Conservation (phyloP, 2,797 vertebrate genomes). For the Brachymystax lenok region DNA sequence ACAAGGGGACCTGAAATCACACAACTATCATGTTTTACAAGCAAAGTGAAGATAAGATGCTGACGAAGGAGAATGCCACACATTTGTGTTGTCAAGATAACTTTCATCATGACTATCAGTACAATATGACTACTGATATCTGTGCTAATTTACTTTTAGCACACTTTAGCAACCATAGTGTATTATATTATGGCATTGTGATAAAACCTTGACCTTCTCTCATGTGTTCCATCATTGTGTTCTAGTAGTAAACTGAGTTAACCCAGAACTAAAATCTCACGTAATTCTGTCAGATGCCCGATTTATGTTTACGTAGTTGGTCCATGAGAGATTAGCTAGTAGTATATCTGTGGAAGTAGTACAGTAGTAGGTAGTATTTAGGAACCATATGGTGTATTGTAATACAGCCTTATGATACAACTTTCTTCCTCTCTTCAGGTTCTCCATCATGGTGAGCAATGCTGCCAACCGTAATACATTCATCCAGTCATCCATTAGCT, state of each 20-base stretch:
- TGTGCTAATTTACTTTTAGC: background rate
- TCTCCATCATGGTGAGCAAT: constrained; percentile 78
- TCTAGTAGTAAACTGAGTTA: background rate
- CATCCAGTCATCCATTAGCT: constrained; percentile 75
- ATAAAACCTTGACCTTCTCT: background rate
- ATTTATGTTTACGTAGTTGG: no score
- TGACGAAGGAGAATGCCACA: background rate
- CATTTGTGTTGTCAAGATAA: background rate
- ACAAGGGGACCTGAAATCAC: background rate
- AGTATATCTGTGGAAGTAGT: background rate
- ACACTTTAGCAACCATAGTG: background rate
- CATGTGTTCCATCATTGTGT: background rate
- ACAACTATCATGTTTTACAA: background rate
- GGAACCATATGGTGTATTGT: background rate
- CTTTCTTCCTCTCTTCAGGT: constrained; percentile 64
- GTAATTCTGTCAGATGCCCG: no score
- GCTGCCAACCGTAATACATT: constrained; percentile 74
- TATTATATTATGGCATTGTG: background rate
- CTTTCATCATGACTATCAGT: background rate
- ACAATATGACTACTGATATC: background rate
- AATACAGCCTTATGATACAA: background rate
- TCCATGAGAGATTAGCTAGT: no score
- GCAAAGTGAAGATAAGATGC: background rate
- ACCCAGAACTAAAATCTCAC: no score
- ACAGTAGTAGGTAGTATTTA: background rate